A percentile compares a stretch with the other conserved stretches of the same genome.
Evolutionary conservation across 2,888 invertebrate species (phyloP).

Genomic region (Tipula helvola): DNA sequence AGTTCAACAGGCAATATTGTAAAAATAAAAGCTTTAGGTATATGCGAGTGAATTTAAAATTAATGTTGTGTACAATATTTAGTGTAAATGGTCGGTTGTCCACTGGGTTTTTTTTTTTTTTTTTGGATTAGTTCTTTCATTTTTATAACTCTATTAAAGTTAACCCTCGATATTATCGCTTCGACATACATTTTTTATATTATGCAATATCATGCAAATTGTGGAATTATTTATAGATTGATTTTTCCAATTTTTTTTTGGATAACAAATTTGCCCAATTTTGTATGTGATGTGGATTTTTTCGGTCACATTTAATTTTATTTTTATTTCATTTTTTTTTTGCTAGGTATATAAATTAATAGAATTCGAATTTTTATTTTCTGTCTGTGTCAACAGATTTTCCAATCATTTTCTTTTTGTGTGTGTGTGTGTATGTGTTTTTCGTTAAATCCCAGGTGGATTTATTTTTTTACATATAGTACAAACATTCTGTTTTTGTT

Average conservation of each 20-base stretch:
- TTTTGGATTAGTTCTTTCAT: not conserved
- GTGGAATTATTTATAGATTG: not conserved
- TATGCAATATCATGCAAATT: not conserved
- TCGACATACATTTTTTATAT: not conserved
- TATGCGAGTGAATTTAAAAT: not conserved
- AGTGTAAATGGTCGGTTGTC: not conserved
- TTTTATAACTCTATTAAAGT: not conserved
- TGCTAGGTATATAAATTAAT: not conserved
- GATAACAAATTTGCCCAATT: not conserved
- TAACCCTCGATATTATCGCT: not conserved
- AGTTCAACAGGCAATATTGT: not conserved
- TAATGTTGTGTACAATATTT: not conserved
- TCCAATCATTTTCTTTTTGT: not conserved
- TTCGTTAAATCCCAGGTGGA: not conserved
- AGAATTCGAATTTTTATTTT: not conserved
- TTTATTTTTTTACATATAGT: not conserved
- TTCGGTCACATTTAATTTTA: not conserved
- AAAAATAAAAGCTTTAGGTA: not conserved
- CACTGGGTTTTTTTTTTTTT: not conserved
- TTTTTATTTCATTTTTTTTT: not conserved
- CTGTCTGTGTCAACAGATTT: not conserved
- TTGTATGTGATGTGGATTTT: not conserved
- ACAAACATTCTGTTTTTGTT: not conserved
- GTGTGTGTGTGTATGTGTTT: not conserved
- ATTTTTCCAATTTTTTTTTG: not conserved